phyloP scores from a whole-genome alignment of 2,113 vertebrate genomes.

The Cryptoleucopteryx plumbea region DNA sequence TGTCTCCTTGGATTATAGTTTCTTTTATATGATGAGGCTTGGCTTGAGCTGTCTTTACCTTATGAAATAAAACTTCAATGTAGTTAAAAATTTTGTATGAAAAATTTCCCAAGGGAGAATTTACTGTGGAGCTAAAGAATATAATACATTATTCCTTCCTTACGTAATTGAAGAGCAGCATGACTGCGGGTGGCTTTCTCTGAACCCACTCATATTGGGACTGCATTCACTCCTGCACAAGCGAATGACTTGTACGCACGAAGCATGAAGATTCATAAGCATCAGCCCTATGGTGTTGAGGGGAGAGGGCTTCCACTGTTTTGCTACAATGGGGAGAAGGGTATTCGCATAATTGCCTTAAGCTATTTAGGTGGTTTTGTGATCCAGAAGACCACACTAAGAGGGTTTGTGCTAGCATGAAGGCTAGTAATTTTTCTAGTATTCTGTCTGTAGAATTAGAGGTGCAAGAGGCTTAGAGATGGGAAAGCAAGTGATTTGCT shows the following conservation, averaged over 20 bases:
- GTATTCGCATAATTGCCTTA: neutral
- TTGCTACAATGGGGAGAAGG: neutral
- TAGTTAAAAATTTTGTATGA: neutral
- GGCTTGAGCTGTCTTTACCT: neutral
- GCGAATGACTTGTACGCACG: neutral
- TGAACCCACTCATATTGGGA: accelerated
- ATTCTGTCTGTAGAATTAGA: neutral
- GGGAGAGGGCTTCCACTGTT: neutral
- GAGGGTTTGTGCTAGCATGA: neutral
- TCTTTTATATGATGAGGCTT: neutral
- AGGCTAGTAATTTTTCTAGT: neutral
- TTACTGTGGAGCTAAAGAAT: neutral
- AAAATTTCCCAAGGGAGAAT: neutral
- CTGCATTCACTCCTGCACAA: accelerated
- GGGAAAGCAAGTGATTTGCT: neutral
- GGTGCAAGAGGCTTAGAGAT: neutral
- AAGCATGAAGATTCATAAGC: neutral
- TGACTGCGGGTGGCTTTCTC: neutral
- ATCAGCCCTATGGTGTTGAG: neutral
- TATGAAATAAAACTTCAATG: neutral
- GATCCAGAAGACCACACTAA: neutral
- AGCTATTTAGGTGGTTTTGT: neutral
- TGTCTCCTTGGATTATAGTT: neutral
- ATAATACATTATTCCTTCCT: neutral
- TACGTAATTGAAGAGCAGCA: neutral